These are phyloP conservation scores for Salarias fasciatus DNA, from an alignment of 2,797 vertebrate genomes.

Conservation along the genomic window DNA sequence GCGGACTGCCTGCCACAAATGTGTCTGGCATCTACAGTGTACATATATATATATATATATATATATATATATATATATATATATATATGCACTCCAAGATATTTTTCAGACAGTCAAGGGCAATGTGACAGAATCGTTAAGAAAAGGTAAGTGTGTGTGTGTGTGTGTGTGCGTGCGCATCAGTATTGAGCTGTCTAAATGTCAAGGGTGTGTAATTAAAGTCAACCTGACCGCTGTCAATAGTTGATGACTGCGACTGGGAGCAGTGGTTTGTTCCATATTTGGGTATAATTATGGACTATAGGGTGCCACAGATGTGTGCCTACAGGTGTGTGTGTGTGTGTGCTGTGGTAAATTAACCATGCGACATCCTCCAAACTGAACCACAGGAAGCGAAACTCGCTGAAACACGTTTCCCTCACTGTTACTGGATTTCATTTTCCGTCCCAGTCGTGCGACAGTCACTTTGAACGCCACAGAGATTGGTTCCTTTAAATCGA, in stretches of 20 bases:
- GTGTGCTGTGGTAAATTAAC: conserved; percentile 25
- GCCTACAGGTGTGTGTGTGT: conserved; percentile 31
- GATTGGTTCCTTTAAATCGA: conserved; percentile 16
- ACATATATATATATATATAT: conserved; percentile 45
- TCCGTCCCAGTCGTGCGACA: conserved; percentile 12
- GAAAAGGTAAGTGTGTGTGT: conserved; percentile 7
- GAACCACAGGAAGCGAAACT: conserved; percentile 26
- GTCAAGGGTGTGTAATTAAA: conserved; percentile 67
- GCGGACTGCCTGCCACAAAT: conserved; percentile 37
- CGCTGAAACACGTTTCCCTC: conserved; percentile 12
- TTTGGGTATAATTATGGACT: conserved; percentile 64
- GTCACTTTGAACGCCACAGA: conserved; percentile 23
- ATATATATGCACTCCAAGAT: conserved; percentile 37
- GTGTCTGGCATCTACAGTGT: conserved; percentile 38
- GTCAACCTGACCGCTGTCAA: conserved; percentile 65
- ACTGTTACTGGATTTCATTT: conserved; percentile 19
- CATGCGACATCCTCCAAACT: conserved; percentile 9
- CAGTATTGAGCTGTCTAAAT: conserved; percentile 66
- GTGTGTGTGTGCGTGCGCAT: background rate
- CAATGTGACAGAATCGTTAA: conserved; percentile 49
- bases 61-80: conserved; percentile 40
- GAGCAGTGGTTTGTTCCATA: conserved; percentile 48
- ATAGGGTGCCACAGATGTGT: conserved; percentile 25
- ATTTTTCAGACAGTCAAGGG: conserved; percentile 56
- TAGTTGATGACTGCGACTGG: conserved; percentile 58